phyloP scores from a whole-genome alignment of 2,797 vertebrate genomes.

The Enteromius unitaeniatus region DNA sequence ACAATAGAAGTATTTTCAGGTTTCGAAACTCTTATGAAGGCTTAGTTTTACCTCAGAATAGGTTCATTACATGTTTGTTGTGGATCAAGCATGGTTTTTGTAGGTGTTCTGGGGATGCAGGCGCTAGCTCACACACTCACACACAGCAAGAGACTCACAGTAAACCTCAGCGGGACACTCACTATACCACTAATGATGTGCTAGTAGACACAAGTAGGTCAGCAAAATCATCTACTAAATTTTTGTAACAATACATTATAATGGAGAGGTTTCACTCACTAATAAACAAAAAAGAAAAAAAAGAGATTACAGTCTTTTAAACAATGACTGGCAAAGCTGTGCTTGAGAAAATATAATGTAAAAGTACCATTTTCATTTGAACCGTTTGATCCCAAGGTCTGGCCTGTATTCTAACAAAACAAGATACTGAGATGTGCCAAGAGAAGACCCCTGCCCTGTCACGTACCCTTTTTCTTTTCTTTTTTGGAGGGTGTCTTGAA shows the following conservation, averaged over 20 bases:
- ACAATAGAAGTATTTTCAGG: conserved; percentile 35
- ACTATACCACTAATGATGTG: conserved; percentile 43
- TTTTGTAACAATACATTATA: conserved; percentile 22
- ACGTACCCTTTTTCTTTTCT: conserved; percentile 86
- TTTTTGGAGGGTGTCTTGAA: conserved; percentile 80
- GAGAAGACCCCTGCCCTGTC: background rate
- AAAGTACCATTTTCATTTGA: conserved; percentile 14
- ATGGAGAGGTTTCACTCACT: conserved; percentile 7
- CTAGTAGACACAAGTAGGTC: conserved; percentile 30
- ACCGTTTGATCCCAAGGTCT: conserved; percentile 6
- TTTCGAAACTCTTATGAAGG: conserved; percentile 27
- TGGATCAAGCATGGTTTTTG: conserved; percentile 25
- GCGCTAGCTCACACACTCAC: conserved; percentile 27
- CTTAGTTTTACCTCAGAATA: conserved; percentile 31
- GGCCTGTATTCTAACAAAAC: background rate
- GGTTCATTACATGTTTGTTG: conserved; percentile 34
- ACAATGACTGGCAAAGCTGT: conserved; percentile 21
- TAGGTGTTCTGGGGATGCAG: conserved; percentile 25
- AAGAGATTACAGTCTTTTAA: conserved; percentile 12
- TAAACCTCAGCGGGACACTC: conserved; percentile 26
- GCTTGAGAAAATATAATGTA: conserved; percentile 7
- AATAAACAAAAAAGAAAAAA: background rate
- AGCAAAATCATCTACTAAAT: background rate
- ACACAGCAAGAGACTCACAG: conserved; percentile 22
- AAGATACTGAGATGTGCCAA: background rate